These are phyloP conservation scores for Siniperca obscura DNA, from an alignment of 2,797 vertebrate species.

Conservation along the genomic window DNA sequence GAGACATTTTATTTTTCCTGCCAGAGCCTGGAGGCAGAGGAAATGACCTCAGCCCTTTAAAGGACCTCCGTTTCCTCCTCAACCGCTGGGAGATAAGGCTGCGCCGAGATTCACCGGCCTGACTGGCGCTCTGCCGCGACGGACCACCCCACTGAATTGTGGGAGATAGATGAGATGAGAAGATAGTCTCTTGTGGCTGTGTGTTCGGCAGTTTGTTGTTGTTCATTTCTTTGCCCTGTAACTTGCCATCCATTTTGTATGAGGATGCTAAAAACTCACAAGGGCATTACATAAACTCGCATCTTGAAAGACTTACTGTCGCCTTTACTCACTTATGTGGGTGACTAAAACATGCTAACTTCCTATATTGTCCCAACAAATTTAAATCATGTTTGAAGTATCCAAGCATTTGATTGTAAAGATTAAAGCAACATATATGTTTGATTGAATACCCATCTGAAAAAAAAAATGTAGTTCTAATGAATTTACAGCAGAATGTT, in stretches of 20 bases:
- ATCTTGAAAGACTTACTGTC: slow-evolving; percentile 66
- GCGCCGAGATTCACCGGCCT: slow-evolving; percentile 78
- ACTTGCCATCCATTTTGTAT: slow-evolving; percentile 65
- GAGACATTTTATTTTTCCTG: slow-evolving; percentile 84
- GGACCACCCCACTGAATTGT: slow-evolving; percentile 84
- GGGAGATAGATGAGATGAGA: slow-evolving; percentile 82
- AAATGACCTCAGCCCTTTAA: slow-evolving; percentile 90
- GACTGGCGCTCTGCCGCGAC: slow-evolving; percentile 68
- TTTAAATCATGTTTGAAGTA: slow-evolving; percentile 32
- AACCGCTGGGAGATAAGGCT: slow-evolving; percentile 84
- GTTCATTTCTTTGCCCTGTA: slow-evolving; percentile 58
- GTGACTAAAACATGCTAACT: slow-evolving; percentile 50
- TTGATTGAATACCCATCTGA: background rate
- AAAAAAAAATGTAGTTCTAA: background rate
- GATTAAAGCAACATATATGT: slow-evolving; percentile 22
- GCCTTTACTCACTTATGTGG: slow-evolving; percentile 48
- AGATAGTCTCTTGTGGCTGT: slow-evolving; percentile 68
- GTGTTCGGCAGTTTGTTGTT: slow-evolving; percentile 61
- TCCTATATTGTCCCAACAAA: slow-evolving; percentile 34
- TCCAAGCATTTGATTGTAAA: slow-evolving; percentile 37
- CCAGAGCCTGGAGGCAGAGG: slow-evolving; percentile 87
- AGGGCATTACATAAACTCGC: slow-evolving; percentile 63
- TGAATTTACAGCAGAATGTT: slow-evolving; percentile 12
- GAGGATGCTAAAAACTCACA: slow-evolving; percentile 63
- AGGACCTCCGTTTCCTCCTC: slow-evolving; percentile 89